A percentile compares a stretch with the other conserved stretches of the same genome.
Conservation (phyloP, 2,888 invertebrate species). For the Metallyticus violacea region DNA sequence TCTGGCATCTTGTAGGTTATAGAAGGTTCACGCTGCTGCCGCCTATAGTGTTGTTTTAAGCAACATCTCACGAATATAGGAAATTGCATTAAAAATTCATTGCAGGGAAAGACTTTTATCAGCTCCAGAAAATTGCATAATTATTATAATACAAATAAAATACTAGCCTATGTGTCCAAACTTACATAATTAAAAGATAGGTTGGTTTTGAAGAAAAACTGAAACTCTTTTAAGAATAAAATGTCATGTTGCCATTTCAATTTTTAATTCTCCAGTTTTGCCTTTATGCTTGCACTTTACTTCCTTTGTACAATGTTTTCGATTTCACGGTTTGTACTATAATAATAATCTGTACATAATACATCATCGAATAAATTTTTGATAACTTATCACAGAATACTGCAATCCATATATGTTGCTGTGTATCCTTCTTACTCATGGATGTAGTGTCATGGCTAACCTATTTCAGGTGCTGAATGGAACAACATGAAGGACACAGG, state of each 20-base stretch:
- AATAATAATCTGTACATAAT: conserved; percentile 33
- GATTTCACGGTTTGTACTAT: conserved; percentile 34
- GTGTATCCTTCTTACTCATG: not conserved
- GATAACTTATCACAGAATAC: conserved; percentile 32
- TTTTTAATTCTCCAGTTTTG: conserved; percentile 32
- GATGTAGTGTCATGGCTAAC: not conserved
- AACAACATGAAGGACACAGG: not conserved
- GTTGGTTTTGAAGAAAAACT: conserved; percentile 26
- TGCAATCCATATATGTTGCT: not conserved
- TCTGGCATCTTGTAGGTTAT: conserved; percentile 23
- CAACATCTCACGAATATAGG: conserved; percentile 4
- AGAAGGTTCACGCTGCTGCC: conserved; percentile 16
- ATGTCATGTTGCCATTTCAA: conserved; percentile 28
- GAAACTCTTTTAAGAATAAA: conserved; percentile 21
- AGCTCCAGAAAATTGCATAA: conserved; percentile 25
- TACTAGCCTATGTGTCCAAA: conserved; percentile 29
- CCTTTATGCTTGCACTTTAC: conserved; percentile 32
- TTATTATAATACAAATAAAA: conserved; percentile 21
- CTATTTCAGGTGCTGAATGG: not conserved
- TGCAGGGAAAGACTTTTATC: conserved; percentile 24
- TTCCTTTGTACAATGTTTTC: conserved; percentile 33
- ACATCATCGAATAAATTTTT: conserved; percentile 35
- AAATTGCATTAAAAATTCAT: conserved; percentile 12
- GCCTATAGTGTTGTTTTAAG: not conserved
- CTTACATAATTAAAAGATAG: conserved; percentile 22